Evolutionary conservation across 2,888 invertebrate genomes (phyloP), one percentile per base, ranked within the genome.

Genomic region (Gymnosoma rotundatum): DNA sequence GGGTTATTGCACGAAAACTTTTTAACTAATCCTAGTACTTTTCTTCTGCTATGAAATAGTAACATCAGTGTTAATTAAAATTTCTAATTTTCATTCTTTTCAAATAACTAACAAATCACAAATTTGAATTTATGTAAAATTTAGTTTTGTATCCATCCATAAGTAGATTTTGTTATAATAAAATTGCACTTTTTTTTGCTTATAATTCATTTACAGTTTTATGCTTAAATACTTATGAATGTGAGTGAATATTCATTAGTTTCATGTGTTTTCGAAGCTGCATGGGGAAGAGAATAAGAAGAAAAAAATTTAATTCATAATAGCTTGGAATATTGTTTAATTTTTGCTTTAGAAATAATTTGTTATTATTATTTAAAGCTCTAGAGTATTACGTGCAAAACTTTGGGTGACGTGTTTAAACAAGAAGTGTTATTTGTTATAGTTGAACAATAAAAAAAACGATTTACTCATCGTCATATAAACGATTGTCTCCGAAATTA

Each of bases 41-140:
- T n/a, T n/a, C n/a, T 48, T 12, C 45, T 48, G 16, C 14, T 16
- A 0, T 36, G 5, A 18, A 25, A 45, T 32, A 48, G 20, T 66
- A 45, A 72, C 14, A 67, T 73, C 32, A 64, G 80, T 81, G 69
- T 81, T 84, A 81, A 78, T 81, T 84, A 81, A 78, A 78, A 63
- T 76, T 42, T 16, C 16, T 18, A 0, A 7, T 16, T 64, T 48
- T 45, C 21, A 18, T 18, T 20, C 5, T 52, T 2, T 25, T 38
- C 1, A 16, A n/a, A 32, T 63, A 48, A 45, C 25, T 64, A 56
- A n/a, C 48, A 54, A 48, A 56, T 45, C 70, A 64, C 20, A 18
- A 61, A 45, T 6, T 45, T 25, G 21, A 42, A 50, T 38, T 76
- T 25, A 52, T 70, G 54, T 20, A 38, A 45, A 61, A 64, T 64